Evolutionary conservation across 1,140 invertebrate genomes (phyloP), one percentile per base, ranked within the genome.

Genomic region (Drosophila pectinifera): DNA sequence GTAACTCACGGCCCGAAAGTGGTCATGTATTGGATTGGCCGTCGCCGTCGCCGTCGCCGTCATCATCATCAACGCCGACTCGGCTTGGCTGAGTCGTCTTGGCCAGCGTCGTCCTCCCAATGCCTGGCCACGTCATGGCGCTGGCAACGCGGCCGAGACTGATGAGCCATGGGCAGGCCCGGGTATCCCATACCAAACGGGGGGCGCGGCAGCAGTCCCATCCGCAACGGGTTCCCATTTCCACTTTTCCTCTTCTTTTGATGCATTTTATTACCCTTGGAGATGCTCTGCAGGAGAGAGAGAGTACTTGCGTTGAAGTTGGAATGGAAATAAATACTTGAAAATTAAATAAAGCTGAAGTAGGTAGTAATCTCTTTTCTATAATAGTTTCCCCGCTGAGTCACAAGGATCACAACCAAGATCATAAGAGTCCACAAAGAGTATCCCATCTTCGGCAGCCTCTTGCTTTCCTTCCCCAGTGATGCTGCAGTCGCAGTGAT

Each of bases 81-180:
- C 16, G 24, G 8, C 42, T 46, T 26, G 24, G 16, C 24, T 24
- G 1, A 36, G 38, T 69, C 31, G 39, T 69, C 69, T n/a, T 26
- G 24, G 16, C 24, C 36, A 20, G 1, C 45, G 38, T 69, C 31
- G 39, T 69, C 69, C 51, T 62, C 59, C 53, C 63, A 46, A 58
- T 58, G 58, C 41, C 51, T 55, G 84, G 64, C 80, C 76, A 73
- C 46, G 61, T 58, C 84, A 69, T 63, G 65, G 54, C 8, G 53
- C 6, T 55, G 63, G 39, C 34, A 31, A 20, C 18, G 49, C 18
- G 41, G 36, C 54, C 73, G 63, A 76, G 62, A 72, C 75, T 79
- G 83, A 88, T 83, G 75, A 83, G 75, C 67, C 72, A 76, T 65
- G 78, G 80, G 55, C 61, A 75, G 61, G 57, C 51, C 65, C 51